Base-by-base conservation (phyloP, 2,888 invertebrate species). In the Zonitis immaculata region DNA sequence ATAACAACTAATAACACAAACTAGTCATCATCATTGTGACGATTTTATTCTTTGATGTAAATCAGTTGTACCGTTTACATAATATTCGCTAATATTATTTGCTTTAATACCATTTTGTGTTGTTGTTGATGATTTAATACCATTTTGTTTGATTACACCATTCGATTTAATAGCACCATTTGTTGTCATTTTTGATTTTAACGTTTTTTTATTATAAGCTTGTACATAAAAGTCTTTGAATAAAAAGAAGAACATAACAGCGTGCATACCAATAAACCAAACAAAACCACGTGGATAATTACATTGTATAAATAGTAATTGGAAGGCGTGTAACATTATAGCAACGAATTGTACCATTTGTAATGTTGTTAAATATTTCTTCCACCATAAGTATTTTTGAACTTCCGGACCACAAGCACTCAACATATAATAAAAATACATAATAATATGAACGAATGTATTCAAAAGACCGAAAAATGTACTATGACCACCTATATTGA, bases 241-340 rank as follows among this genome's bases (percentile, higher is more conserved):
- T 56, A 96, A 83, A 83, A 93, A 88, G 82, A 93, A 90, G 86
- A 96, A 96, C 86, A 96, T 89, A 61, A 95, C 86, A 1, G 95
- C 95, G 77, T 96, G 95, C 80, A 91, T 86, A 52, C 94, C 94
- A 73, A 96, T 96, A 91, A 91, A 95, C 91, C 91, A 92, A 62
- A 91, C 91, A 77, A 93, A 93, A n/a, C 89, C 91, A 66, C 87
- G 83, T 48, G 95, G 95, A 78, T 95, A 96, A 76, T 92, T 86
- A 81, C 95, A 96, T 51, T 92, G 89, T 67, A 88, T 86, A 81
- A 93, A 90, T 63, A 95, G 79, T 62, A 95, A 82, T 73, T 93
- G 93, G 86, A 93, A 92, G 58, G 94, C 93, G 78, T 95, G 95
- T 56, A 88, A 79, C 87, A 95, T 92, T 64, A 95, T 92, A 51